Base-by-base conservation (phyloP, 2,888 invertebrate species). In the Noctua fimbriata region DNA sequence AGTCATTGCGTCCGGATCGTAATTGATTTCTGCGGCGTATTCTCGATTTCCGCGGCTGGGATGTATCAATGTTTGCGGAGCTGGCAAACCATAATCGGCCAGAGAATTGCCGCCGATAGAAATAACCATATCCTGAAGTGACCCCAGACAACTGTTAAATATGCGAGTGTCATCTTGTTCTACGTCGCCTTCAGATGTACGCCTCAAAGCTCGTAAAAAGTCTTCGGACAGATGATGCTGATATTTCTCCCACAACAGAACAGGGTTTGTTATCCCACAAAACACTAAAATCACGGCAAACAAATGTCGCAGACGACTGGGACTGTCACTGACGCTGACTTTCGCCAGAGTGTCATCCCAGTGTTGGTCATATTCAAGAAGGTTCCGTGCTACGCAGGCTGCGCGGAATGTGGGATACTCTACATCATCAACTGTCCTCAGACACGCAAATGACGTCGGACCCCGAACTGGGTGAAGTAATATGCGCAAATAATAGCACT, bases 401-500 rank as follows among this genome's bases (percentile, higher is more conserved):
- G 52, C 36, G 14, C 10, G 2, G 36, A 14, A 55, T 16, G 16
- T 41, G 16, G n/a, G 55, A 55, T 70, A 36, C 9, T 36, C 36
- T 9, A 55, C 36, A 24, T 12, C n/a, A 55, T 76, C 63, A 16
- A 76, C 32, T 18, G 36, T 73, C 63, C 28, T 44, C 2, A 73
- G n/a, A 1, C 16, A 18, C 0, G n/a, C n/a, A 58, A 76, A 79
- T 0, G 73, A 80, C 5, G 65, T 73, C 24, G 73, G 55, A 2
- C 76, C 76, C 28, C 69, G 63, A 0, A 79, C 72, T 1, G 32
- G 52, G 16, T 72, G 67, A 73, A 47, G 24, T 18, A 73, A 66
- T 16, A 72, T 12, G 1, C 79, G 76, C 52, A 73, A 18, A 44
- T 69, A 79, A 52, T 63, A 79, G 21, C 60, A 75, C 6, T 79